These are phyloP conservation scores for Silurus glanis DNA, from an alignment of 2,113 vertebrate species.

Conservation along the genomic window DNA sequence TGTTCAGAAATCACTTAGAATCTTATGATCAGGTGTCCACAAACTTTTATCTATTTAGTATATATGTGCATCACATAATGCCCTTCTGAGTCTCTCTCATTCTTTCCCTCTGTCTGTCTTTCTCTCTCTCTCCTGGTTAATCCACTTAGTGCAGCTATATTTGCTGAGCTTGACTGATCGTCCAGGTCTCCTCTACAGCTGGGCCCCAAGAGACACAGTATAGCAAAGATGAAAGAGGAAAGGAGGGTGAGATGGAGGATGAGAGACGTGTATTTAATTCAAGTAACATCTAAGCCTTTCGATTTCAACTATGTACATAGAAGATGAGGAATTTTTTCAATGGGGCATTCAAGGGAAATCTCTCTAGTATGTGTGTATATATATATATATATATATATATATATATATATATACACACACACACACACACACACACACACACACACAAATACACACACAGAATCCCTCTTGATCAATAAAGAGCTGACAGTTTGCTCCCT, in stretches of 20 bases:
- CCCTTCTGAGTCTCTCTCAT: not conserved
- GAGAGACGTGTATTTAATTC: conserved; percentile 45
- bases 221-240: conserved; percentile 1
- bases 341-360: not conserved
- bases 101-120: not conserved
- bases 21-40: too few species aligned
- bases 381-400: too few species aligned
- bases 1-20: too few species aligned
- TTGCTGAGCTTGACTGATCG: conserved; percentile 31
- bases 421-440: conserved; percentile 35
- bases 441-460: conserved; percentile 30
- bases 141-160: not conserved
- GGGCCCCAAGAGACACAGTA: not conserved
- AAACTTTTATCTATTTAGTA: too few species aligned
- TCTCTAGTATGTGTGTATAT: not conserved
- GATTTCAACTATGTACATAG: not conserved
- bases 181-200: conserved; percentile 22
- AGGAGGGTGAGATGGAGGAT: not conserved
- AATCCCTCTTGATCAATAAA: conserved; percentile 5
- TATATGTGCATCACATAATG: not conserved
- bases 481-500: not conserved
- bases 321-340: not conserved
- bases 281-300: not conserved
- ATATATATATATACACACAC: conserved; percentile 7
- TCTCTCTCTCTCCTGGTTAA: not conserved